Evolutionary conservation across 2,113 vertebrate genomes (phyloP).

Genomic region (Syngnathoides biaculeatus): DNA sequence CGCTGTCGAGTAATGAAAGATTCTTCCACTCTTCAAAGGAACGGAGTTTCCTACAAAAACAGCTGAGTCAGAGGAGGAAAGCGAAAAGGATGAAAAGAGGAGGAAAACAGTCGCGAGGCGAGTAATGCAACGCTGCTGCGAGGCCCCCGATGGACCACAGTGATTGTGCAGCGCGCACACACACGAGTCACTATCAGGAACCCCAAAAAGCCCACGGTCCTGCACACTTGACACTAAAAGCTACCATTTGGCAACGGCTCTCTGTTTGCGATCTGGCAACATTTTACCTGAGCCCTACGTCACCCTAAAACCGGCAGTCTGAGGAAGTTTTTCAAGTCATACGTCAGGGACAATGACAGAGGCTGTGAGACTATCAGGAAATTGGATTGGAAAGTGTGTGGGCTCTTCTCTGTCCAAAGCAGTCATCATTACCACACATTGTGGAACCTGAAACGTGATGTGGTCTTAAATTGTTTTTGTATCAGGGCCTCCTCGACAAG

Average conservation of each 20-base stretch:
- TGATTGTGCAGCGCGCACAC: conserved; percentile 46
- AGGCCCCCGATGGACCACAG: conserved; percentile 63
- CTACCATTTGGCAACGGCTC: conserved; percentile 37
- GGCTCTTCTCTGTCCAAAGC: conserved; percentile 12
- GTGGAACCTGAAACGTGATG: conserved; percentile 4
- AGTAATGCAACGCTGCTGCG: conserved; percentile 56
- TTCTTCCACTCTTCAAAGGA: conserved; percentile 76
- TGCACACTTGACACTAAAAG: conserved; percentile 48
- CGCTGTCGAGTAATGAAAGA: conserved; percentile 78
- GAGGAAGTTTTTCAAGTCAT: conserved; percentile 38
- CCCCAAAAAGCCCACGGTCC: conserved; percentile 38
- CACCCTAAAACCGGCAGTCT: conserved; percentile 39
- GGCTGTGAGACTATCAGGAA: conserved; percentile 40
- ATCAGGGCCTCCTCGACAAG: conserved; percentile 2
- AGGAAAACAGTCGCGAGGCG: conserved; percentile 60
- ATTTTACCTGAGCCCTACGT: conserved; percentile 57
- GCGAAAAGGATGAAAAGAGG: conserved; percentile 65
- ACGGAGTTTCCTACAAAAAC: conserved; percentile 74
- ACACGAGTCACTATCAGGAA: conserved; percentile 59
- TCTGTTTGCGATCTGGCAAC: conserved; percentile 56
- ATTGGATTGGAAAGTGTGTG: conserved; percentile 36
- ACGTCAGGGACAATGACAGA: conserved; percentile 46
- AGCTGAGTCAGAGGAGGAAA: conserved; percentile 76
- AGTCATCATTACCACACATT: conserved; percentile 28
- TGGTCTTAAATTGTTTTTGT: conserved; percentile 1